Evolutionary conservation across 2,888 invertebrate species (phyloP), one percentile per base, ranked within the genome.

Genomic region (Bhutanitis thaidina): DNA sequence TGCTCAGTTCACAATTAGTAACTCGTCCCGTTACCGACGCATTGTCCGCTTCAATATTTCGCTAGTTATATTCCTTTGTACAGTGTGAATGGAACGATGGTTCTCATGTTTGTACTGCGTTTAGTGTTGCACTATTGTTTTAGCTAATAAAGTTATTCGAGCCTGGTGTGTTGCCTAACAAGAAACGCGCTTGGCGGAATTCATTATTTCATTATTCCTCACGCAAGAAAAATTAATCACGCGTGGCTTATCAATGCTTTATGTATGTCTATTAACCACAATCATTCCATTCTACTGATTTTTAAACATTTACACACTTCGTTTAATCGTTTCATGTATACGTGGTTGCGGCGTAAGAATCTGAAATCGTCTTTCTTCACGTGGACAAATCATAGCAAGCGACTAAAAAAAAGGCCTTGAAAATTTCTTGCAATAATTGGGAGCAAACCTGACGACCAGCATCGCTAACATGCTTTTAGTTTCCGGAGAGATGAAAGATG

Each of bases 1-100:
- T 73, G 74, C 79, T 74, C 76, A 67, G 74, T 78, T 81, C 81
- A 80, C 79, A 85, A 87, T 88, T 65, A 86, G 86, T 80, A 67
- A 69, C 76, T 66, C 64, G 79, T 86, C 77, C 86, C 86, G 87
- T 88, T 89, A 87, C 77, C 64, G 63, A 65, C 72, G 69, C 80
- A 81, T 83, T 85, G 86, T 87, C 77, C 73, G 78, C 77, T 71
- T 73, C 80, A 75, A 74, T 80, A 78, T 79, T 71, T 67, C 63
- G 65, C 69, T 71, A 69, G 73, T 80, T 77, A 79, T 78, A 73
- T 73, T 69, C 81, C 85, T 82, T 84, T 84, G 83, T 84, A 74
- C 67, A 69, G 69, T 76, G 68, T 65, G 74, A 80, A 81, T 80
- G 68, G 71, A 66, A 73, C 65, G 64, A 71, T 78, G 67, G 65